Evolutionary conservation across 2,113 vertebrate species (phyloP).

Genomic region (Oenanthe oenanthe): DNA sequence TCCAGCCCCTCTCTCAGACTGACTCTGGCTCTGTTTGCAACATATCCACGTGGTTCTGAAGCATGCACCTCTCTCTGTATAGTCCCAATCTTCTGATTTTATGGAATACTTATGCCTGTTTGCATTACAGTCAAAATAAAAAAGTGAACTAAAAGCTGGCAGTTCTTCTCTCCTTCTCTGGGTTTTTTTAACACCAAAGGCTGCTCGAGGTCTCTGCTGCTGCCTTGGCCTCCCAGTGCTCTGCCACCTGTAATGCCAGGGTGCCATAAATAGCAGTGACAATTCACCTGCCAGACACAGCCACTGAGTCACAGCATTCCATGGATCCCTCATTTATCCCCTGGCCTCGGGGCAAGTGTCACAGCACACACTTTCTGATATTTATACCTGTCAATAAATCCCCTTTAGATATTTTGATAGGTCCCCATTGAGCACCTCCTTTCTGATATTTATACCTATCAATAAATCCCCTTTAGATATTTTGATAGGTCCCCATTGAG

Average conservation of each 20-base stretch:
- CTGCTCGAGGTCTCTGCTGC: not conserved
- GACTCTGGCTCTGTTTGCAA: constrained; percentile 59
- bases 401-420: not conserved
- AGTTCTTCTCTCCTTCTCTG: not conserved
- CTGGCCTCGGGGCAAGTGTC: fast-evolving
- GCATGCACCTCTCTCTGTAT: constrained; percentile 78
- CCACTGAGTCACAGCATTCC: not conserved
- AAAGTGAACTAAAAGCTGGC: not conserved
- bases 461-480: not conserved
- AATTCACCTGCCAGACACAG: not conserved
- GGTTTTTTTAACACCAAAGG: not conserved
- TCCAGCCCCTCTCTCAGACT: constrained; percentile 59
- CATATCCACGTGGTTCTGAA: constrained; percentile 61
- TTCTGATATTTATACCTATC: not conserved
- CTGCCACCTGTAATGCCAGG: not conserved
- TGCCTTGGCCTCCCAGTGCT: not conserved
- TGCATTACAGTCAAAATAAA: constrained; percentile 79
- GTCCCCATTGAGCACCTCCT: no score
- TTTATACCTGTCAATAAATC: no score
- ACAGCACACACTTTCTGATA: not conserved
- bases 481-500: no score
- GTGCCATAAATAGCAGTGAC: not conserved
- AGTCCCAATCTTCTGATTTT: constrained; percentile 68
- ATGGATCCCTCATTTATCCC: not conserved
- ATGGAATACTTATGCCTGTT: constrained; percentile 81